Evolutionary conservation across 2,888 invertebrate genomes (phyloP).

Genomic region (Hemithea aestivaria): DNA sequence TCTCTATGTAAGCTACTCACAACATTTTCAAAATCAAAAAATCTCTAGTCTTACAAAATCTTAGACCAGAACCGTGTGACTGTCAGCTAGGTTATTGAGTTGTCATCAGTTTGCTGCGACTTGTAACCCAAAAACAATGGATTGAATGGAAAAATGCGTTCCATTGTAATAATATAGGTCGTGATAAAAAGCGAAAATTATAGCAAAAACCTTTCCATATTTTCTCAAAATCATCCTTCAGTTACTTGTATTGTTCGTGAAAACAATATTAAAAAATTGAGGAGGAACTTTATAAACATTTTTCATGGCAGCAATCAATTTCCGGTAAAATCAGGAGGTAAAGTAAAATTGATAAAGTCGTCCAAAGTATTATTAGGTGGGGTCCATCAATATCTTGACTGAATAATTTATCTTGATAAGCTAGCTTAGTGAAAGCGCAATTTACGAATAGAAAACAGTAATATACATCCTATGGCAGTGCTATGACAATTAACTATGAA

Average conservation of each 20-base stretch:
- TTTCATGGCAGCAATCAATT: constrained; percentile 20
- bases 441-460: constrained; percentile 1
- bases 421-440: constrained; percentile 23
- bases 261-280: constrained; percentile 12
- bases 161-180: too few relatives aligned
- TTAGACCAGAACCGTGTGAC: too few relatives aligned
- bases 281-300: constrained; percentile 14
- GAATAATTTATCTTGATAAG: constrained; percentile 45
- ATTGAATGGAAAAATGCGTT: too few relatives aligned
- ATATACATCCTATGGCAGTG: too few relatives aligned
- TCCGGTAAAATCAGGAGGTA: constrained; percentile 27
- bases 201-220: not conserved
- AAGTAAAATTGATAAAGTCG: constrained; percentile 34
- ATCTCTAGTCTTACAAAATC: too few relatives aligned
- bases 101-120: too few relatives aligned
- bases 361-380: constrained; percentile 30
- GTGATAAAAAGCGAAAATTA: too few relatives aligned
- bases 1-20: too few relatives aligned
- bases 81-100: too few relatives aligned
- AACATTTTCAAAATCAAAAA: too few relatives aligned
- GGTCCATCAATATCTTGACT: constrained; percentile 39
- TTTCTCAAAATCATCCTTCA: constrained; percentile 1
- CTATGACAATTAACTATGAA: too few relatives aligned
- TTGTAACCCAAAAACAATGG: too few relatives aligned
- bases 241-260: constrained; percentile 6